A percentile compares a stretch with the other conserved stretches of the same genome.
phyloP scores from a whole-genome alignment of 2,888 invertebrate species.

The Mythimna pallens region DNA sequence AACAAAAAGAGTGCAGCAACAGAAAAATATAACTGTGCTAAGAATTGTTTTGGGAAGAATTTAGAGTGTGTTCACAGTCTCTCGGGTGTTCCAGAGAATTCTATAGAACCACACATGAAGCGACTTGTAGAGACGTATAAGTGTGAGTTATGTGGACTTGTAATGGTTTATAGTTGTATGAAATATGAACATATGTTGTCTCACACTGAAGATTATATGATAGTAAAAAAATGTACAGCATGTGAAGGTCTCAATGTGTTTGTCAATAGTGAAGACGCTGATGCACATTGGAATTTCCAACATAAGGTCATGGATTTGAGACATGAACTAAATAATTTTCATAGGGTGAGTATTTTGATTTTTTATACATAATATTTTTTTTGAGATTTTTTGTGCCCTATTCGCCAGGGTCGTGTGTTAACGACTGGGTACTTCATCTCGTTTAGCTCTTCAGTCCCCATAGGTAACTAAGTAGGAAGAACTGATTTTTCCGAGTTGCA shows the following conservation, averaged over 20 bases:
- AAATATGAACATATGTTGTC: constrained; percentile 69
- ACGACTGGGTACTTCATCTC: too few relatives aligned
- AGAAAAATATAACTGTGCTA: constrained; percentile 53
- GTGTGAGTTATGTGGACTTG: constrained; percentile 67
- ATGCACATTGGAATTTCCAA: constrained; percentile 37
- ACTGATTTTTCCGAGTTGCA: too few relatives aligned
- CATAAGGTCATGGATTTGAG: constrained; percentile 41
- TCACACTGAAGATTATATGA: constrained; percentile 67
- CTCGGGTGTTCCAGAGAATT: constrained; percentile 59
- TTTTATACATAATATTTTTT: too few relatives aligned
- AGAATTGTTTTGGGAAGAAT: not conserved
- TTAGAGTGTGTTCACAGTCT: constrained; percentile 64
- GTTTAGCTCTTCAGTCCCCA: too few relatives aligned
- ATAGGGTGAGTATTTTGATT: constrained; percentile 52
- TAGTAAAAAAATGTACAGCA: constrained; percentile 66
- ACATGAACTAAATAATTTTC: not conserved
- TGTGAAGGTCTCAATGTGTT: constrained; percentile 65
- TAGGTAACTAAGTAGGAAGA: too few relatives aligned
- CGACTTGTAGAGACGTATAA: accelerated
- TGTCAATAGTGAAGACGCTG: not conserved
- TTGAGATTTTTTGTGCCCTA: too few relatives aligned
- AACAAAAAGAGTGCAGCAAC: constrained; percentile 53
- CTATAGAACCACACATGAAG: constrained; percentile 52
- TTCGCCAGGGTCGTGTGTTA: too few relatives aligned
- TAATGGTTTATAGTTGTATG: constrained; percentile 63